Evolutionary conservation across 2,888 invertebrate genomes (phyloP).

Genomic region (Strigamia transsilvanica): DNA sequence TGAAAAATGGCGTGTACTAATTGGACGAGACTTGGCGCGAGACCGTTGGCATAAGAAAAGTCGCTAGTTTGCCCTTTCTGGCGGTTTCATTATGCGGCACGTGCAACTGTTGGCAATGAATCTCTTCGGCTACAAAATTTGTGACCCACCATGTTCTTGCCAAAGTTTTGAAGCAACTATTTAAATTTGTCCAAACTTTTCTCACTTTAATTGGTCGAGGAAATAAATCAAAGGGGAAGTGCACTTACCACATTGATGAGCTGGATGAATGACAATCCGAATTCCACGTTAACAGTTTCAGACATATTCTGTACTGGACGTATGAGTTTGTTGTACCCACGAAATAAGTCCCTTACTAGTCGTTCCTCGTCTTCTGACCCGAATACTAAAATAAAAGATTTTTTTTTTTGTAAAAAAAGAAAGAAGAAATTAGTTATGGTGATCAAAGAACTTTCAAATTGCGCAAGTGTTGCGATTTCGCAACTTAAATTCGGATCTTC

Average conservation of each 20-base stretch:
- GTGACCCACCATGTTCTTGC: not conserved
- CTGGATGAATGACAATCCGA: slow-evolving; percentile 96
- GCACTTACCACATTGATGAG: slow-evolving; percentile 59
- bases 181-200: slow-evolving; percentile 7
- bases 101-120: slow-evolving; percentile 24
- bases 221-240: not conserved
- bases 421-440: not conserved
- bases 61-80: not conserved
- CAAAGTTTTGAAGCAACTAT: not conserved
- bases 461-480: not conserved
- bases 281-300: slow-evolving; percentile 93
- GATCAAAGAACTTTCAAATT: not conserved
- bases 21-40: slow-evolving; percentile 38
- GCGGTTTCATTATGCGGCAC: slow-evolving; percentile 26
- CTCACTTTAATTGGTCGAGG: not conserved
- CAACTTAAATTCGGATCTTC: not conserved
- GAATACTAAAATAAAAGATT: slow-evolving; percentile 65
- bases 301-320: slow-evolving; percentile 97
- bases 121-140: slow-evolving; percentile 3
- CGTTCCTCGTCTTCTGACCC: slow-evolving; percentile 97
- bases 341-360: slow-evolving; percentile 92
- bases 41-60: not conserved
- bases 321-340: slow-evolving; percentile 98
- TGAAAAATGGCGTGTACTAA: slow-evolving; percentile 29
- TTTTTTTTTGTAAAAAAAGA: no score